Conservation (phyloP, 1,140 invertebrate genomes). For the Eubasilissa regina region DNA sequence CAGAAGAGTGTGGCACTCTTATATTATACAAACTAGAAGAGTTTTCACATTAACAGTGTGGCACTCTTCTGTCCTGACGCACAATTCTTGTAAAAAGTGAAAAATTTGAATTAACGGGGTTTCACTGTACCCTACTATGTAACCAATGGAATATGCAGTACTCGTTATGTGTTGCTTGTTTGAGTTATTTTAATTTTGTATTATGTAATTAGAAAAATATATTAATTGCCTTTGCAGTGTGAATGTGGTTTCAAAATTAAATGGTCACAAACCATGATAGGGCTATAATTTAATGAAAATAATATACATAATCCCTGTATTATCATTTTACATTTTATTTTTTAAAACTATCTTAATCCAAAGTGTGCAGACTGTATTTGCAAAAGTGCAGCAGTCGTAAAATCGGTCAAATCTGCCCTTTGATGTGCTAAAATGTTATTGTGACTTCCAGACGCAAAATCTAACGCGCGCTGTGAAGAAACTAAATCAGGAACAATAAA, state of each 20-base stretch:
- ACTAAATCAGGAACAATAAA: constrained; percentile 45
- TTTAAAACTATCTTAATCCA: constrained; percentile 22
- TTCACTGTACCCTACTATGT: too few relatives aligned
- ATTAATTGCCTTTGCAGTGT: background rate
- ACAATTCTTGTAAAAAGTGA: too few relatives aligned
- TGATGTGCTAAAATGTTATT: constrained; percentile 44
- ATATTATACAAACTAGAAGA: too few relatives aligned
- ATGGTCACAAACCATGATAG: background rate
- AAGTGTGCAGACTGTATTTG: constrained; percentile 52
- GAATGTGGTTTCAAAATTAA: background rate
- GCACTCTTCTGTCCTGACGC: too few relatives aligned
- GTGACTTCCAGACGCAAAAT: constrained; percentile 44
- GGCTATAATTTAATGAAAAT: background rate
- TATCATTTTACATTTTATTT: background rate
- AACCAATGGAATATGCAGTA: too few relatives aligned
- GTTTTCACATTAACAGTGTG: too few relatives aligned
- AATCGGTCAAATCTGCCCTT: constrained; percentile 46
- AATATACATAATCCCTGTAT: background rate
- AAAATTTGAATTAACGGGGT: too few relatives aligned
- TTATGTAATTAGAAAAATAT: background rate
- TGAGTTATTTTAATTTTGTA: background rate
- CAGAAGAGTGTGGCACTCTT: too few relatives aligned
- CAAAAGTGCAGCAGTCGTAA: constrained; percentile 47
- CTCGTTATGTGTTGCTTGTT: background rate
- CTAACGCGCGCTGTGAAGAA: constrained; percentile 34